Conservation (phyloP, 37 sponge, comb jelly and placozoan species). For the Spongilla lacustris region DNA sequence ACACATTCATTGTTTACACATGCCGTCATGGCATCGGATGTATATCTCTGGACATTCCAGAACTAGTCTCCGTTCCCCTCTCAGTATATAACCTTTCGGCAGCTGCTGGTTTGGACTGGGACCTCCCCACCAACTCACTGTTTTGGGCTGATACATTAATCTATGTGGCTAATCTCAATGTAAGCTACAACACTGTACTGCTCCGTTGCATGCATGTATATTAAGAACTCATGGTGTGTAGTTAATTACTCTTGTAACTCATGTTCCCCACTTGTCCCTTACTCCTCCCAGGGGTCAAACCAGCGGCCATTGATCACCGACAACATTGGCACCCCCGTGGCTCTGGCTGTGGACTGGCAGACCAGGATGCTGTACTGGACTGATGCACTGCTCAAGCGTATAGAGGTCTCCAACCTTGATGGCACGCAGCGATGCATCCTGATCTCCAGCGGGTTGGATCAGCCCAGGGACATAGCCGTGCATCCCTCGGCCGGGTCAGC, state of each 20-base stretch:
- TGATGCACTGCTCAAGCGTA: slow-evolving; percentile 29
- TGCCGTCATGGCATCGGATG: slow-evolving; percentile 25
- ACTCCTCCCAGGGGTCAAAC: slow-evolving; percentile 43
- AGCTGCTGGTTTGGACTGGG: slow-evolving; percentile 44
- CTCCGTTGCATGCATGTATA: no score
- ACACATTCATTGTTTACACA: slow-evolving; percentile 30
- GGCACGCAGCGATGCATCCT: slow-evolving; percentile 47
- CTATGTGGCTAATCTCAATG: slow-evolving; percentile 32
- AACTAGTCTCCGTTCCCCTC: slow-evolving; percentile 25
- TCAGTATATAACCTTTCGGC: slow-evolving; percentile 39
- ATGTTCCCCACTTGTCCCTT: background rate
- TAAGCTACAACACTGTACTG: no score
- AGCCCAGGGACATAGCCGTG: slow-evolving; percentile 69
- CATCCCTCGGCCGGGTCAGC: slow-evolving; percentile 77
- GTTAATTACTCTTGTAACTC: no score
- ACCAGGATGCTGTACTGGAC: slow-evolving; percentile 75
- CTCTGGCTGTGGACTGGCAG: slow-evolving; percentile 78
- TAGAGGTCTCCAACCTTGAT: slow-evolving; percentile 64
- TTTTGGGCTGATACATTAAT: slow-evolving; percentile 66
- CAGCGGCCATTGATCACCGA: slow-evolving; percentile 12
- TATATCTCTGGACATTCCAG: slow-evolving; percentile 55
- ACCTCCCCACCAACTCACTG: slow-evolving; percentile 19
- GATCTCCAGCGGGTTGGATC: slow-evolving; percentile 21
- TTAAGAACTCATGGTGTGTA: no score
- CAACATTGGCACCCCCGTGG: slow-evolving; percentile 48